A percentile compares a stretch with the other conserved stretches of the same genome.
phyloP scores from a whole-genome alignment of 2,797 vertebrate species.

The Threskiornis aethiopicus region DNA sequence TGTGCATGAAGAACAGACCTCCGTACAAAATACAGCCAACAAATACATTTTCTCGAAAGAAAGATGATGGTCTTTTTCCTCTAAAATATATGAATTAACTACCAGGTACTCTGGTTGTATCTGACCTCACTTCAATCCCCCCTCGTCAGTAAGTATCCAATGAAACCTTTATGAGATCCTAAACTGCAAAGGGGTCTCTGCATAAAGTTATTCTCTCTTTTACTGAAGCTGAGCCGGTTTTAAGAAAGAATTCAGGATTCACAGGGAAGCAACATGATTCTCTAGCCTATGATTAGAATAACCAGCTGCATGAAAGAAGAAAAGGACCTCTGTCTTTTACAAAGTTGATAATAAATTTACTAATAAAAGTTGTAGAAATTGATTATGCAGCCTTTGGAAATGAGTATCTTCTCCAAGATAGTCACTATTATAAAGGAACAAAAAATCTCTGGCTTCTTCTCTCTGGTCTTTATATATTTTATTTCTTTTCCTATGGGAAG shows the following conservation, averaged over 20 bases:
- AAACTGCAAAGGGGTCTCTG: neutral
- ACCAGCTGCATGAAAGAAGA: neutral
- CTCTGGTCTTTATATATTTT: neutral
- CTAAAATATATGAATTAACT: neutral
- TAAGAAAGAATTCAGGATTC: neutral
- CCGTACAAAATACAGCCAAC: neutral
- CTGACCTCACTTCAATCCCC: neutral
- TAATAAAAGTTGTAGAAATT: neutral
- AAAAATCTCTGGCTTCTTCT: neutral
- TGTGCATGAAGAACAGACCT: neutral
- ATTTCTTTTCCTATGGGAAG: neutral
- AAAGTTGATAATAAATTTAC: neutral
- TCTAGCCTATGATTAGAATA: neutral
- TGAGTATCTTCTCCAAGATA: neutral
- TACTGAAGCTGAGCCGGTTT: neutral
- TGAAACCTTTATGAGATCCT: neutral
- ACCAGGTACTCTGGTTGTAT: neutral
- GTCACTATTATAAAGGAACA: neutral
- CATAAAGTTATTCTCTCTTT: neutral
- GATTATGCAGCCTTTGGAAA: neutral
- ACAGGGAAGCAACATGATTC: neutral
- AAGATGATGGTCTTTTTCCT: neutral
- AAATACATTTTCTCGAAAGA: neutral
- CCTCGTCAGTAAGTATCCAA: neutral
- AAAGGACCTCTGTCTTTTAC: neutral